phyloP scores from a whole-genome alignment of 2,888 invertebrate species.

The Ichneumon xanthorius region DNA sequence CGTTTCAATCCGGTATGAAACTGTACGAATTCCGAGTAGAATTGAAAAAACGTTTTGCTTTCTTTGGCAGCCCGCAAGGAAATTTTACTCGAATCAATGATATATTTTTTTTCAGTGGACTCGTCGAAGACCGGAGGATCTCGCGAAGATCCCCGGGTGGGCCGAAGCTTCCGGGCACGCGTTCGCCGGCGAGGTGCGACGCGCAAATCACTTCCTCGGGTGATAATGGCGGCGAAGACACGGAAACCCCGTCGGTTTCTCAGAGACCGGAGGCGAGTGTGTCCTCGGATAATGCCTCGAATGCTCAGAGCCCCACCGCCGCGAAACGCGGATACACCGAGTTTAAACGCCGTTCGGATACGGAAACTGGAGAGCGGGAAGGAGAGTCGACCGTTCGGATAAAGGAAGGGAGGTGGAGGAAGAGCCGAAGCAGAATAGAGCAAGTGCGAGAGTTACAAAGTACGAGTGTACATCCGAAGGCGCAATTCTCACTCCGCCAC shows the following conservation, averaged over 20 bases:
- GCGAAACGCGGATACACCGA: slow-evolving; percentile 29
- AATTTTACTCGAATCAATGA: too few relatives aligned
- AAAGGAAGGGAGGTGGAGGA: neutral
- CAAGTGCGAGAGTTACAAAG: slow-evolving; percentile 8
- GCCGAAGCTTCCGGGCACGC: slow-evolving; percentile 10
- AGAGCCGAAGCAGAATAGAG: slow-evolving; percentile 4
- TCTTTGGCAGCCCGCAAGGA: too few relatives aligned
- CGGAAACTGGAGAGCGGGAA: slow-evolving; percentile 29
- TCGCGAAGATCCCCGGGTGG: slow-evolving; percentile 14
- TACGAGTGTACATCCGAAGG: slow-evolving; percentile 60
- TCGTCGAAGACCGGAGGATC: neutral
- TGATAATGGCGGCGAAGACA: neutral
- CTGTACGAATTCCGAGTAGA: too few relatives aligned
- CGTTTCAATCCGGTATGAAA: too few relatives aligned
- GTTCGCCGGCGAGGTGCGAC: neutral
- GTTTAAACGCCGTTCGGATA: slow-evolving; percentile 13
- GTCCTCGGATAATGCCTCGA: neutral
- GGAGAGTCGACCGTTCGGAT: neutral
- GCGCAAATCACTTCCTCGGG: neutral
- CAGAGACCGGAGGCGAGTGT: slow-evolving; percentile 17
- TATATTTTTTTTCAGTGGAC: neutral
- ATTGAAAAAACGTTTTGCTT: too few relatives aligned
- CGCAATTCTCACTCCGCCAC: slow-evolving; percentile 69
- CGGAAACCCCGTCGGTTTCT: slow-evolving; percentile 44
- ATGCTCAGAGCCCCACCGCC: slow-evolving; percentile 2